These are phyloP conservation scores for Neofelis nebulosa DNA, from an alignment of 2,113 vertebrate genomes.

Conservation along the genomic window DNA sequence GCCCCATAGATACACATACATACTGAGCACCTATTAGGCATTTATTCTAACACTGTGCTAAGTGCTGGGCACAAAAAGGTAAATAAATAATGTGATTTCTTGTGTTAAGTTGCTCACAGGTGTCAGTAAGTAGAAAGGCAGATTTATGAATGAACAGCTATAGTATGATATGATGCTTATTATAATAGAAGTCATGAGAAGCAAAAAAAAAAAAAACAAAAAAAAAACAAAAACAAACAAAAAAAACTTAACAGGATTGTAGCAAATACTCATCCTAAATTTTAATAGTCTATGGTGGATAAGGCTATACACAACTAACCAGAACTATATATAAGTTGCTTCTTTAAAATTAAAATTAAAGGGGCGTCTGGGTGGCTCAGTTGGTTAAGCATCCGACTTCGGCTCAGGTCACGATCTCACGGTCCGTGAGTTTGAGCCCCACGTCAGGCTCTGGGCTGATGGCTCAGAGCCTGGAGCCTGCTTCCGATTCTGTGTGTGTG, in stretches of 20 bases:
- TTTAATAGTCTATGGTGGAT: not conserved
- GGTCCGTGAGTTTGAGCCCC: too few relatives aligned
- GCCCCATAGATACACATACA: too few relatives aligned
- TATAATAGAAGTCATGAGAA: not conserved
- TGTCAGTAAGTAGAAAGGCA: not conserved
- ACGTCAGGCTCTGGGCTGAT: too few relatives aligned
- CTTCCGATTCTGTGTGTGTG: too few relatives aligned
- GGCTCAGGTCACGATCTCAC: too few relatives aligned
- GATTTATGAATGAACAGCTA: not conserved
- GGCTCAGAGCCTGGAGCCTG: too few relatives aligned
- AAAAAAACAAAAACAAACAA: too few relatives aligned
- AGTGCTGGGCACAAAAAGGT: not conserved
- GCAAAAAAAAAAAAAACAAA: not conserved
- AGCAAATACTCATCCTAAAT: not conserved
- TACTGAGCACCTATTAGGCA: not conserved
- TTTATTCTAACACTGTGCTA: not conserved
- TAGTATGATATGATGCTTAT: not conserved
- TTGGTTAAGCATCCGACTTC: too few relatives aligned
- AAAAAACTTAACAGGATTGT: not conserved
- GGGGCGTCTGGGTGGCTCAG: too few relatives aligned
- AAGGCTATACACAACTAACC: not conserved
- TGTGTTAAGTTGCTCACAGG: not conserved
- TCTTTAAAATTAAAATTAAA: constrained; percentile 19
- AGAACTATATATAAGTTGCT: not conserved
- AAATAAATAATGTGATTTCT: not conserved